phyloP scores from a whole-genome alignment of 2,888 invertebrate species.

The Adineta ricciae region DNA sequence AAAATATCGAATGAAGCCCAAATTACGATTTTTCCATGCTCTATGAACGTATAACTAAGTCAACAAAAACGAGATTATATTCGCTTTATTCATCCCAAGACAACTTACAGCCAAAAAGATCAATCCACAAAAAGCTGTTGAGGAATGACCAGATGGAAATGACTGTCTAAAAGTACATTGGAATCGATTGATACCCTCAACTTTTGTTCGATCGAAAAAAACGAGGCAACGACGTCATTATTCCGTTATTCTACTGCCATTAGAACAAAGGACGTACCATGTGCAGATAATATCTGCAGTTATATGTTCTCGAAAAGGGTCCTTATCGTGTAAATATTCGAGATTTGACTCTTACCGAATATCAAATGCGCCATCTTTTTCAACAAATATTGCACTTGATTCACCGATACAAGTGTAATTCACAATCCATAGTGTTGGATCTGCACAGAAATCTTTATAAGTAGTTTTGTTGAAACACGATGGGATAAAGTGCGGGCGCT shows the following conservation, averaged over 20 bases:
- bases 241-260: too few relatives aligned
- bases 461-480: slow-evolving; percentile 22
- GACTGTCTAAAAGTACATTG: slow-evolving; percentile 22
- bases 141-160: slow-evolving; percentile 30
- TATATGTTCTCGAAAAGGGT: too few relatives aligned
- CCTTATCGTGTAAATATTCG: too few relatives aligned
- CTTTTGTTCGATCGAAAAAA: too few relatives aligned
- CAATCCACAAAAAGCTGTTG: slow-evolving; percentile 26
- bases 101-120: slow-evolving; percentile 25
- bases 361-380: slow-evolving; percentile 19
- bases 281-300: too few relatives aligned
- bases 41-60: slow-evolving; percentile 26
- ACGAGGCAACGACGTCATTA: too few relatives aligned
- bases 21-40: slow-evolving; percentile 24
- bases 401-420: slow-evolving; percentile 6
- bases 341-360: neutral
- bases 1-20: slow-evolving; percentile 24
- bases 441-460: neutral
- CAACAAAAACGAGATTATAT: neutral
- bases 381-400: neutral
- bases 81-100: neutral
- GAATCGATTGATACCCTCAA: too few relatives aligned
- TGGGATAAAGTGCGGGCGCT: slow-evolving; percentile 29
- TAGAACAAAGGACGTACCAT: too few relatives aligned
- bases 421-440: neutral